Evolutionary conservation across 2,888 invertebrate genomes (phyloP).

Genomic region (Drosophila yooni): DNA sequence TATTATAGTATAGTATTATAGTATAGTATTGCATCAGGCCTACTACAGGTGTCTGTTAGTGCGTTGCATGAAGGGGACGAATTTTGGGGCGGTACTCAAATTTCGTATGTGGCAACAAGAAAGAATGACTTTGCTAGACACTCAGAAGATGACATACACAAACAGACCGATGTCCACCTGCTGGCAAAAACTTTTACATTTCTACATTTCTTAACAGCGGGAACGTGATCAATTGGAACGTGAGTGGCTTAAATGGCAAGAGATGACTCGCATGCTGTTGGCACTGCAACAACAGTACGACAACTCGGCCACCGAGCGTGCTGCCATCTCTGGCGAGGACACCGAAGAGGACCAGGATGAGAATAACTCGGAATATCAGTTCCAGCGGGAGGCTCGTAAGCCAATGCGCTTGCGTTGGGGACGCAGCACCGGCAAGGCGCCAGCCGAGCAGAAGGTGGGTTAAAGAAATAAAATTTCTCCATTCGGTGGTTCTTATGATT

Average conservation of each 20-base stretch:
- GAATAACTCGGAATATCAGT: slow-evolving; percentile 64
- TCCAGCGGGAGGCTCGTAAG: slow-evolving; percentile 81
- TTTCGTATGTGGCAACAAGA: not conserved
- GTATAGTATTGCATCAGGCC: too few species aligned
- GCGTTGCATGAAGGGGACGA: not conserved
- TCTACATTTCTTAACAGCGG: not conserved
- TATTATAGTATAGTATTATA: too few species aligned
- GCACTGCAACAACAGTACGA: slow-evolving; percentile 71
- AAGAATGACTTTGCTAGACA: not conserved
- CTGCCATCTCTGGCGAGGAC: slow-evolving; percentile 27
- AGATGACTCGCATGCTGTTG: slow-evolving; percentile 73
- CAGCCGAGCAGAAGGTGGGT: slow-evolving; percentile 61
- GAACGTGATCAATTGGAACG: slow-evolving; percentile 29
- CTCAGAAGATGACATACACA: not conserved
- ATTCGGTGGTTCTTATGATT: not conserved
- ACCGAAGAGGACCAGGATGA: slow-evolving; percentile 44
- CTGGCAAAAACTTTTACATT: not conserved
- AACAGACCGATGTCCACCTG: too few species aligned
- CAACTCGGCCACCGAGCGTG: slow-evolving; percentile 34
- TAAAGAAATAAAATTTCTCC: not conserved
- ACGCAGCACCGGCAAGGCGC: slow-evolving; percentile 81
- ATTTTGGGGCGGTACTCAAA: not conserved
- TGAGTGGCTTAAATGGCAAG: slow-evolving; percentile 60
- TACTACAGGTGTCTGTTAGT: not conserved
- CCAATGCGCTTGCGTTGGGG: slow-evolving; percentile 84